Evolutionary conservation across 2,888 invertebrate genomes (phyloP), one percentile per base, ranked within the genome.

Genomic region (Drosophila nr. fundita): DNA sequence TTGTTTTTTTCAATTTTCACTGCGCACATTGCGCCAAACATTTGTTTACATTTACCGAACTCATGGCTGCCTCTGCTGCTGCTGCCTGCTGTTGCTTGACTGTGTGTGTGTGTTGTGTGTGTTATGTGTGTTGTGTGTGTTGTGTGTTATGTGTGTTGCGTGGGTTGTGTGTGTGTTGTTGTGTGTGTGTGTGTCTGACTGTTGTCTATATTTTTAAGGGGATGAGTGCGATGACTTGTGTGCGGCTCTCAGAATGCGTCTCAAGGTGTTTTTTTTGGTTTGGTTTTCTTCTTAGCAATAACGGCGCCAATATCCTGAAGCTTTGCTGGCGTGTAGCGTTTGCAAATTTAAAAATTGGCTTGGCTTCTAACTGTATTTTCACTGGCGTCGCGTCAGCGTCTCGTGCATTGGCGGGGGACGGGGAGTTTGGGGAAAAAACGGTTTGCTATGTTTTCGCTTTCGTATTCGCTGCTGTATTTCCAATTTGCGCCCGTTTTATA

Each of bases 41-140:
- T 72, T 87, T 89, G 85, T 82, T 81, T 86, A 88, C 69, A 70
- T 84, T 45, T 85, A 85, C 85, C 85, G 85, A 85, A 74, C 85
- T 85, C 85, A 85, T 85, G 73, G 68, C 67, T 76, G 48, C 52
- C 57, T 32, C 66, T 73, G 61, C 27, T 42, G 57, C 45, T 45
- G 45, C 15, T 38, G 38, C 8, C 66, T 73, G 65, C 27, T 50
- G 57, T 40, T 72, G 58, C 57, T 78, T 38, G 62, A 30, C 60
- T 80, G 45, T 65, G 59, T 58, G 60, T 57, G 53, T 59, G 29
- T 38, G 36, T 34, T 58, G 45, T 32, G 45, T 40, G 8, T 32
- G 11, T 32, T 10, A 0, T 32, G 32, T 32, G 32, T 27, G 27
- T 27, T 27, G 4, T 27, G 27, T 27, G 27, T 32, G 11, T 32